These are phyloP conservation scores for Miopithecus talapoin DNA, from an alignment of 2,797 vertebrate species.

Conservation along the genomic window DNA sequence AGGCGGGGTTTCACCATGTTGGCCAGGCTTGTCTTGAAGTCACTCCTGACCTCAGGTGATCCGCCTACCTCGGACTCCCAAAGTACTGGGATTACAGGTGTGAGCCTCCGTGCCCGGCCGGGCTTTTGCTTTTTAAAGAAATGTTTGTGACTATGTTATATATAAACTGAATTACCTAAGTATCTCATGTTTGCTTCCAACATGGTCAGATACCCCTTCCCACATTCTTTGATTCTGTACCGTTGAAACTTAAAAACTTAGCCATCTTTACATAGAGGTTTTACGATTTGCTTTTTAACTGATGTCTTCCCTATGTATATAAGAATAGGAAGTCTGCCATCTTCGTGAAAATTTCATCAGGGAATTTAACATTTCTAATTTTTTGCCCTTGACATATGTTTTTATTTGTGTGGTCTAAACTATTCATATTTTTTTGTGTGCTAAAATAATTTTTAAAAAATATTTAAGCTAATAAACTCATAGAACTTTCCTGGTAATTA, in stretches of 20 bases:
- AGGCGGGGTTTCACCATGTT: background rate
- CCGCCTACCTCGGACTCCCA: background rate
- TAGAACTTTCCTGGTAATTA: background rate
- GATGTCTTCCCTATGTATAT: background rate
- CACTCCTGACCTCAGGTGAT: background rate
- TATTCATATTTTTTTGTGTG: background rate
- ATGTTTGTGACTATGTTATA: background rate
- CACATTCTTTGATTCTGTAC: background rate
- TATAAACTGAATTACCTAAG: background rate
- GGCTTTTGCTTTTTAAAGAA: background rate
- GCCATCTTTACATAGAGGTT: background rate
- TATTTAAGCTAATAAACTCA: background rate
- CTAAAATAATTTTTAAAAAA: background rate
- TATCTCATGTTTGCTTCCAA: background rate
- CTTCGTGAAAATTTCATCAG: background rate
- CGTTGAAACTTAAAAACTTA: background rate
- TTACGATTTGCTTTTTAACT: conserved; percentile 3
- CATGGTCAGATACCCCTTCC: background rate
- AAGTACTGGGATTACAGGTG: background rate
- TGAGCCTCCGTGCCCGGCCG: rapidly evolving
- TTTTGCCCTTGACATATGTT: background rate
- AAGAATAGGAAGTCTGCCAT: background rate
- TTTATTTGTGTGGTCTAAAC: background rate
- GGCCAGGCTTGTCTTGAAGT: background rate
- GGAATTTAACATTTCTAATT: background rate